Evolutionary conservation across 2,888 invertebrate genomes (phyloP).

Genomic region (Pandemis heparana): DNA sequence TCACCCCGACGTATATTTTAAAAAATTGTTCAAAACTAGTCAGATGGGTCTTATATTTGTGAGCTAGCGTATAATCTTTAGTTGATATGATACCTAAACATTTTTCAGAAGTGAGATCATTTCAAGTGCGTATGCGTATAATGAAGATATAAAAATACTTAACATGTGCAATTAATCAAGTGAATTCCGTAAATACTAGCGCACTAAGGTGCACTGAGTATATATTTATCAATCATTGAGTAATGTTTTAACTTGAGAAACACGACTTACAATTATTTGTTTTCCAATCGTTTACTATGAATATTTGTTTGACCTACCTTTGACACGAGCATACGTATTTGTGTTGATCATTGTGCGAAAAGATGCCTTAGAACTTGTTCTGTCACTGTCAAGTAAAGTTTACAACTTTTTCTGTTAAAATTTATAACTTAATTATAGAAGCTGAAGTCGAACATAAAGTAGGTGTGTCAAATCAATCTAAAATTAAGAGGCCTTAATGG

Average conservation of each 20-base stretch:
- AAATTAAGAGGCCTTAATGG: too few species aligned
- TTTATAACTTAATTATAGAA: too few species aligned
- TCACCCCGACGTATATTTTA: too few species aligned
- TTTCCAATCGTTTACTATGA: constrained; percentile 53
- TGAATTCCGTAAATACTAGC: constrained; percentile 23
- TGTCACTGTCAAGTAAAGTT: too few species aligned
- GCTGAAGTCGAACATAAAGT: too few species aligned
- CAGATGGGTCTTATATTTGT: too few species aligned
- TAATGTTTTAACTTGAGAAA: constrained; percentile 54
- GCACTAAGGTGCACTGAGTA: constrained; percentile 32
- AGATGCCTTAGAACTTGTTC: not conserved
- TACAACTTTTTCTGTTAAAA: too few species aligned
- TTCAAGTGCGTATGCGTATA: not conserved
- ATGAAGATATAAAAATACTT: constrained; percentile 32
- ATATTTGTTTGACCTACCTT: constrained; percentile 66
- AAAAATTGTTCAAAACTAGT: too few species aligned
- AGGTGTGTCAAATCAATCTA: too few species aligned
- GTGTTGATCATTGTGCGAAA: not conserved
- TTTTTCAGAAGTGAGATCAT: constrained; percentile 4
- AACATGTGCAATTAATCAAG: constrained; percentile 8
- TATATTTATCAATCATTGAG: constrained; percentile 50
- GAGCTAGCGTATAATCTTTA: too few species aligned
- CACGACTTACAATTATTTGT: constrained; percentile 60
- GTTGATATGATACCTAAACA: not conserved
- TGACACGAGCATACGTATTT: constrained; percentile 62